Evolutionary conservation across 2,888 invertebrate species (phyloP), one percentile per base, ranked within the genome.

Genomic region (Caenorhabditis panamensis): DNA sequence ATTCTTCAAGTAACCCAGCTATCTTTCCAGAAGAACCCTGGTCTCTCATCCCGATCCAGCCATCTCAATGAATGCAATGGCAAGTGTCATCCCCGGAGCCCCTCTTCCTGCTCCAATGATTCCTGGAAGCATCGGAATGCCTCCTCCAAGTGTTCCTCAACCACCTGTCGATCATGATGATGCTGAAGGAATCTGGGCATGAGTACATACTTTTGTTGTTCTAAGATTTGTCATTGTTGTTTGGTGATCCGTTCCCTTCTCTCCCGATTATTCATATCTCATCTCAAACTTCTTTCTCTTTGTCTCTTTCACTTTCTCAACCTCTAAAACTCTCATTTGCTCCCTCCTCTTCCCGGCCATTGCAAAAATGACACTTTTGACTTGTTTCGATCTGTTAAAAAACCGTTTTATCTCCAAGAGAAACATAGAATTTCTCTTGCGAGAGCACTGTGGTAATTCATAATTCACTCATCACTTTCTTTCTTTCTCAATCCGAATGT

Each of bases 111-210:
- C 77, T 37, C 81, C 79, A 26, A 26, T 79, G 1, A 75, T 79
- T 6, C 79, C 79, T 3, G 67, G 67, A 49, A 67, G 61, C n/a
- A 61, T 66, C 8, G 67, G 64, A 31, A 69, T 72, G 5, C 68
- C 62, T 20, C 51, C 56, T 6, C 47, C 44, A 5, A 49, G 6
- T 22, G 36, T 20, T 16, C 64, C 63, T 18, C 69, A 59, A 11
- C 49, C 54, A 41, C 58, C 66, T 1, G 68, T 59, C 18, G 81
- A 82, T 1, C 73, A 79, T n/a, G 84, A 84, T 20, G 84, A 84
- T 49, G 64, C 73, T 16, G 83, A 84, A 31, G 83, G 83, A 56
- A 83, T 85, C 44, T 85, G 85, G 83, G 83, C 83, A 11, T 85
- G 51, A 79, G 11, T n/a, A 24, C 11, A 53, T 26, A 41, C 8